Evolutionary conservation across 2,113 vertebrate species (phyloP), one percentile per base, ranked within the genome.

Genomic region (Seriola quinqueradiata): DNA sequence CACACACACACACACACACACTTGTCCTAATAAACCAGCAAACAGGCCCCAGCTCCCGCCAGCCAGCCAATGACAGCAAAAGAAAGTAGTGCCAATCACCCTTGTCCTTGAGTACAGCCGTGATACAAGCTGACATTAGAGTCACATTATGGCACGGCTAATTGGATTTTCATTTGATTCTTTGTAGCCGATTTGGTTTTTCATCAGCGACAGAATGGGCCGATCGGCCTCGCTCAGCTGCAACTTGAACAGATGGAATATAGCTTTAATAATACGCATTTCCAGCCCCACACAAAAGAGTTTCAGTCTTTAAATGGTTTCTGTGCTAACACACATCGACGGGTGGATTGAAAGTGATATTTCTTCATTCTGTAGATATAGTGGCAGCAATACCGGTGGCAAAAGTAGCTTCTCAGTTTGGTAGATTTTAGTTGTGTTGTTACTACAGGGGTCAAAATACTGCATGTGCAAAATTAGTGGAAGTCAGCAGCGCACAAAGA

Each of bases 1-100:
- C 67, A 48, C 60, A 48, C 44, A 66, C 59, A 54, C 70, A 58
- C 70, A 44, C 21, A 55, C 67, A 60, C 74, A 52, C 16, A 23
- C 57, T 40, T 83, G 85, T 81, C 81, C 89, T 86, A 82, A 79
- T 85, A 90, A 87, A 88, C 79, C 79, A 85, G 77, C 75, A 82
- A 88, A 84, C 72, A 88, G 25, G 25, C 61, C 75, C 38, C 58
- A 4, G 71, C 72, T 44, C 44, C 65, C 12, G 13, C 36, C 72
- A 70, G 61, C 66, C 79, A 70, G 48, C 71, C 79, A 75, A 59
- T 74, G 52, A 61, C 25, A 32, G 67, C 59, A 66, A 42, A 46
- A 58, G 38, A 70, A 69, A 84, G 73, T 55, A n/a, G 42, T 34
- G 60, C 72, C 76, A 65, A 59, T 77, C 71, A 68, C 75, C 69